A percentile compares a stretch with the other conserved stretches of the same genome.
Evolutionary conservation across 2,888 invertebrate genomes (phyloP).

Genomic region (Lutraria lutraria): DNA sequence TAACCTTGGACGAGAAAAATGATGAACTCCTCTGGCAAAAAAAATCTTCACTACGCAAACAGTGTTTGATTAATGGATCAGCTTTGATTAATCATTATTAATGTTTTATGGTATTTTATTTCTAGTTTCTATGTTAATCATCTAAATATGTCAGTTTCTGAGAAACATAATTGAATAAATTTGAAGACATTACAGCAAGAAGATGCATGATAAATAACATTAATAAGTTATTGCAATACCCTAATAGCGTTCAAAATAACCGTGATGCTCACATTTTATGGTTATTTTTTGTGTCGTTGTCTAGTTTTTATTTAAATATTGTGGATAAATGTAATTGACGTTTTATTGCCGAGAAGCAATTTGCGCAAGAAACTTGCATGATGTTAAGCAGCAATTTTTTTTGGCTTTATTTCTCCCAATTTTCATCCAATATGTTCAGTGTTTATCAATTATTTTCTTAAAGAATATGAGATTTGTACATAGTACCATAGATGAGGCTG

Average conservation of each 20-base stretch:
- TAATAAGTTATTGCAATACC: slow-evolving; percentile 1
- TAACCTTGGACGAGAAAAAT: too few species aligned
- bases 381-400: not conserved
- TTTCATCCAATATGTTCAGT: not conserved
- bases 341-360: slow-evolving; percentile 1
- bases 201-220: slow-evolving; percentile 25
- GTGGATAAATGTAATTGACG: not conserved
- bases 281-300: slow-evolving; percentile 2
- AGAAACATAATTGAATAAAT: slow-evolving; percentile 24
- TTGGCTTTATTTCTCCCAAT: not conserved
- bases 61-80: slow-evolving; percentile 3
- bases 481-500: not conserved
- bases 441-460: not conserved
- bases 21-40: too few species aligned
- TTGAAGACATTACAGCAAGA: slow-evolving; percentile 17
- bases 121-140: slow-evolving; percentile 15
- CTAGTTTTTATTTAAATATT: slow-evolving; percentile 20
- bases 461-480: not conserved
- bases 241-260: not conserved
- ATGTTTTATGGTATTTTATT: slow-evolving; percentile 23
- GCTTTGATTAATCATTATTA: not conserved
- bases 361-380: slow-evolving; percentile 9
- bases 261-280: not conserved
- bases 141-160: slow-evolving; percentile 17
- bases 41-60: not conserved